Conservation (phyloP, 2,797 vertebrate species). For the Chelmon rostratus region DNA sequence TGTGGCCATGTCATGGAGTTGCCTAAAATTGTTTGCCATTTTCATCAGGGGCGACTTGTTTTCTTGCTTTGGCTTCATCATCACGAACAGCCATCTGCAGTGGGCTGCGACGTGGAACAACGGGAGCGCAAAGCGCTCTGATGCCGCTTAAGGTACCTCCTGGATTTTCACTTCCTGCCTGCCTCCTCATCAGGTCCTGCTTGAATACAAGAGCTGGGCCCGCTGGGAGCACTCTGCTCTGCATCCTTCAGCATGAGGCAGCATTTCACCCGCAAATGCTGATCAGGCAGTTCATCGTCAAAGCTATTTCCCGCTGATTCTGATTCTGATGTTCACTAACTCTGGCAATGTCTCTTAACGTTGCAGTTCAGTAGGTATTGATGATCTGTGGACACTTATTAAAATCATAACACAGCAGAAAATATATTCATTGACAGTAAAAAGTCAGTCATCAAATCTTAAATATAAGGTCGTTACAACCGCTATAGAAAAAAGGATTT, state of each 20-base stretch:
- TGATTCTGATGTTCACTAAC: too few species aligned
- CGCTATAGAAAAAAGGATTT: not conserved
- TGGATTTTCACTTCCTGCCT: slow-evolving; percentile 25
- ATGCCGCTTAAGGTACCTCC: slow-evolving; percentile 20
- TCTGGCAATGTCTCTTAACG: not conserved
- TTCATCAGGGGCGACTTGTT: slow-evolving; percentile 10
- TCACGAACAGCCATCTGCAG: slow-evolving; percentile 27
- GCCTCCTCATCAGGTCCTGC: not conserved
- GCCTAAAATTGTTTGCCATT: not conserved
- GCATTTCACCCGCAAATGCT: not conserved
- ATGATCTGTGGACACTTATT: not conserved
- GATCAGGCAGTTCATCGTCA: slow-evolving; percentile 4
- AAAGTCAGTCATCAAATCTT: not conserved
- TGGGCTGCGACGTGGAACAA: slow-evolving; percentile 11
- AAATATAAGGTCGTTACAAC: not conserved
- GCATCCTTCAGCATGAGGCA: not conserved
- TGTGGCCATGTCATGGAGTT: not conserved
- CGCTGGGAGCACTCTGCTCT: slow-evolving; percentile 6
- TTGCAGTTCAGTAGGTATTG: not conserved
- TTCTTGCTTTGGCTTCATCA: slow-evolving; percentile 1
- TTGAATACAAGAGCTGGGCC: not conserved
- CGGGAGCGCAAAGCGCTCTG: slow-evolving; percentile 31
- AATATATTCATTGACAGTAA: not conserved
- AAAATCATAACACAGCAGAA: not conserved
- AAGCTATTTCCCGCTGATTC: not conserved